Percentiles rank a stretch among this genome's conserved stretches.
phyloP scores from a whole-genome alignment of 1,140 invertebrate species.

The Propsilocerus akamusi region DNA sequence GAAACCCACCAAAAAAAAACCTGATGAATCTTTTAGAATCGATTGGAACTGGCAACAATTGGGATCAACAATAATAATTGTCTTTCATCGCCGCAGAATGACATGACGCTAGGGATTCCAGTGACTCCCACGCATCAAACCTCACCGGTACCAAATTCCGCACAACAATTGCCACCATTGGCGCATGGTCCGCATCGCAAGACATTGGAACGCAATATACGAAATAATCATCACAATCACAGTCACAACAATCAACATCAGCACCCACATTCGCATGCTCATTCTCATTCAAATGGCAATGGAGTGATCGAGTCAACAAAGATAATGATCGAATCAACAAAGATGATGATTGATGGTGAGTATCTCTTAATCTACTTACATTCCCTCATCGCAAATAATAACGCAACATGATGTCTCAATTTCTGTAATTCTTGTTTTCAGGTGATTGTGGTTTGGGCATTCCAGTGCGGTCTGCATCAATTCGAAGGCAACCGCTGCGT shows the following conservation, averaged over 20 bases:
- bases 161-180: constrained; percentile 10
- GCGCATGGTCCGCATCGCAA: constrained; percentile 14
- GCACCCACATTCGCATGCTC: too few relatives aligned
- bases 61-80: background rate
- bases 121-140: background rate
- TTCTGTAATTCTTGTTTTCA: background rate
- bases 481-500: background rate
- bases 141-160: too few relatives aligned
- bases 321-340: background rate
- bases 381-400: background rate
- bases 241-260: too few relatives aligned
- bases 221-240: constrained; percentile 8
- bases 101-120: background rate
- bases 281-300: background rate
- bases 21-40: background rate
- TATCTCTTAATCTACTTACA: too few relatives aligned
- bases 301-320: background rate
- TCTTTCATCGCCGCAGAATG: background rate
- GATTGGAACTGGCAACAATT: background rate
- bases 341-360: background rate
- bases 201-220: constrained; percentile 16
- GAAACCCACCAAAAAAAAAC: too few relatives aligned
- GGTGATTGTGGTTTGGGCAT: background rate
- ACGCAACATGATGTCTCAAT: background rate
- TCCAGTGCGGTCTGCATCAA: background rate